A percentile compares a stretch with the other conserved stretches of the same genome.
Evolutionary conservation across 2,113 vertebrate species (phyloP).

Genomic region (Stomatorhinus ivindoensis): DNA sequence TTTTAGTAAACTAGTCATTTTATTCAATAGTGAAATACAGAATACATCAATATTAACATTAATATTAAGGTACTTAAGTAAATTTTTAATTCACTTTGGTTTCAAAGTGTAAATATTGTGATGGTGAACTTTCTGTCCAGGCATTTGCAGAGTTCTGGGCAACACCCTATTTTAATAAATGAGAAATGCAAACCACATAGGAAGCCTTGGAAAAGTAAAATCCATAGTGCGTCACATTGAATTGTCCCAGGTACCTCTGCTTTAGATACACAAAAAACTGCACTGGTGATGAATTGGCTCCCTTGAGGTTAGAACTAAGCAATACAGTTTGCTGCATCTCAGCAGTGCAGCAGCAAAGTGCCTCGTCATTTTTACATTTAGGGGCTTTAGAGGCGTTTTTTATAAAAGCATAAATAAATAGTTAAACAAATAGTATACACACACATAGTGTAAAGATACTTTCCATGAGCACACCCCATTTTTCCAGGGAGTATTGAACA

Average conservation of each 20-base stretch:
- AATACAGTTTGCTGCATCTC: constrained; percentile 34
- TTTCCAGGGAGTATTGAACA: not conserved
- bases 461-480: not conserved
- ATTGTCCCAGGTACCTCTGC: not conserved
- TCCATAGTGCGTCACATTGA: not conserved
- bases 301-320: constrained; percentile 37
- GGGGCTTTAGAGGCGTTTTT: not conserved
- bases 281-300: constrained; percentile 48
- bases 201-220: not conserved
- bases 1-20: not conserved
- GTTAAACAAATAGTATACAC: not conserved
- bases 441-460: not conserved
- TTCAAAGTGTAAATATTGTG: not conserved
- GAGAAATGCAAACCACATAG: not conserved
- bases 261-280: constrained; percentile 35
- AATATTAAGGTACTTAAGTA: not conserved
- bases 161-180: not conserved
- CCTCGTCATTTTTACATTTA: not conserved
- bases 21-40: not conserved
- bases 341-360: constrained; percentile 9
- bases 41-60: not conserved
- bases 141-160: not conserved
- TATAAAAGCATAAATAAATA: not conserved
- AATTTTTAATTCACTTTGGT: not conserved
- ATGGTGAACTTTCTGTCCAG: not conserved